Base-by-base conservation (phyloP, 2,797 vertebrate species). In the Eurystomus glaucurus region DNA sequence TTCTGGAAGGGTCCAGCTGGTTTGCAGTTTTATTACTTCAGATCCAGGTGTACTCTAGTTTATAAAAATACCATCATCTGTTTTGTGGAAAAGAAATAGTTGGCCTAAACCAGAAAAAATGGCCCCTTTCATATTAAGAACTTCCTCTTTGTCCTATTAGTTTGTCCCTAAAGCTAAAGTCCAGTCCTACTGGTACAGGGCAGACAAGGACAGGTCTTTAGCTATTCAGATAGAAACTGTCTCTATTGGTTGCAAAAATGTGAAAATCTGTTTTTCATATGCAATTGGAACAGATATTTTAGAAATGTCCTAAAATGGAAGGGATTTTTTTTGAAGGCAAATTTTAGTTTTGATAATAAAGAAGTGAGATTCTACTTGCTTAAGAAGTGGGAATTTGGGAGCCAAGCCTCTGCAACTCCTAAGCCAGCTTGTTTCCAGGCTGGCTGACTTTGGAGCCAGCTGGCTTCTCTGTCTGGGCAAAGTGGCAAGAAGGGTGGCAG, bases 251-350 rank as follows among this genome's bases (percentile, higher is more conserved):
- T 84, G 51, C 2, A 1, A 75, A 94, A 95, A 93, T 92, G 77
- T 95, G 88, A 89, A 85, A 89, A 93, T 85, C 54, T 90, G 80
- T 17, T 96, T 95, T 91, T 86, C 68, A 37, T 81, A 78, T 92
- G 88, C 66, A 86, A 51, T 86, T 84, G 88, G 90, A 96, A 81
- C 80, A 90, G 93, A 78, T 93, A 86, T 92, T 95, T 97, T 95
- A 86, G 72, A 95, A 93, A 37, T 3, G 21, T 65, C 37, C 72
- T 92, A 84, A 97, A 94, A 92, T 88, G 48, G 71, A 74, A 92
- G 33, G n/a, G 14, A 6, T 46, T 83, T 71, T 72, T 65, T 60
- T 23, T 31, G 6, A 70, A 79, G 58, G 39, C 26, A 70, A 77
- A 65, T 58, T 82, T 92, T 85, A 89, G 33, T 76, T 89, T 88